These are phyloP conservation scores for Arnoldichthys spilopterus DNA, from an alignment of 2,797 vertebrate species.

Conservation along the genomic window DNA sequence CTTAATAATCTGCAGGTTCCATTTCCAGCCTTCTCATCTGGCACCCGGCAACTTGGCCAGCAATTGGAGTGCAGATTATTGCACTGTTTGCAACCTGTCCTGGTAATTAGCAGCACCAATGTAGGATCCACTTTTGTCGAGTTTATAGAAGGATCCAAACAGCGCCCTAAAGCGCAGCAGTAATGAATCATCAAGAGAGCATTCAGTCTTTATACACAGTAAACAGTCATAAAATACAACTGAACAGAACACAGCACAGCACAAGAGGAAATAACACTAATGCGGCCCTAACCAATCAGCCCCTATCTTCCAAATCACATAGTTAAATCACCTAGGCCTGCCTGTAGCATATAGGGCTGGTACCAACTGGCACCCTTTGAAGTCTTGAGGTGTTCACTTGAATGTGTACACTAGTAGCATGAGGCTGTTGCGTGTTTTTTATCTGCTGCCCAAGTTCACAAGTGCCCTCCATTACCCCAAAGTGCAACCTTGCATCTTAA, in stretches of 20 bases:
- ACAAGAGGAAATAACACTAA: conserved; percentile 11
- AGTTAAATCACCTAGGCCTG: not conserved
- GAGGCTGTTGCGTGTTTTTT: too few relatives aligned
- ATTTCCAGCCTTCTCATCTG: conserved; percentile 40
- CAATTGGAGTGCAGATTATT: conserved; percentile 61
- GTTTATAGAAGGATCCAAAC: conserved; percentile 45
- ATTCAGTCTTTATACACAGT: conserved; percentile 3
- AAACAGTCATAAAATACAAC: not conserved
- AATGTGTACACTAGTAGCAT: not conserved
- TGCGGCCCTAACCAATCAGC: not conserved
- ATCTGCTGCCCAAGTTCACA: too few relatives aligned
- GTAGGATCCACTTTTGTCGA: conserved; percentile 47
- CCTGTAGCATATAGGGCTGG: not conserved
- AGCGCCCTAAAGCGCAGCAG: conserved; percentile 23
- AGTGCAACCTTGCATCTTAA: too few relatives aligned
- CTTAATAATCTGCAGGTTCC: conserved; percentile 49
- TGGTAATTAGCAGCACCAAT: conserved; percentile 51
- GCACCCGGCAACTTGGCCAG: conserved; percentile 49
- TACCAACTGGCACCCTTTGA: not conserved
- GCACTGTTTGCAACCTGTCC: conserved; percentile 58
- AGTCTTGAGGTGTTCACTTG: not conserved
- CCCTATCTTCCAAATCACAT: not conserved
- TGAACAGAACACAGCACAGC: not conserved
- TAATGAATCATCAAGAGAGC: conserved; percentile 37
- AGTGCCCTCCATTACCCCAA: too few relatives aligned